phyloP scores from a whole-genome alignment of 2,888 invertebrate genomes.

The Scotopteryx bipunctaria region DNA sequence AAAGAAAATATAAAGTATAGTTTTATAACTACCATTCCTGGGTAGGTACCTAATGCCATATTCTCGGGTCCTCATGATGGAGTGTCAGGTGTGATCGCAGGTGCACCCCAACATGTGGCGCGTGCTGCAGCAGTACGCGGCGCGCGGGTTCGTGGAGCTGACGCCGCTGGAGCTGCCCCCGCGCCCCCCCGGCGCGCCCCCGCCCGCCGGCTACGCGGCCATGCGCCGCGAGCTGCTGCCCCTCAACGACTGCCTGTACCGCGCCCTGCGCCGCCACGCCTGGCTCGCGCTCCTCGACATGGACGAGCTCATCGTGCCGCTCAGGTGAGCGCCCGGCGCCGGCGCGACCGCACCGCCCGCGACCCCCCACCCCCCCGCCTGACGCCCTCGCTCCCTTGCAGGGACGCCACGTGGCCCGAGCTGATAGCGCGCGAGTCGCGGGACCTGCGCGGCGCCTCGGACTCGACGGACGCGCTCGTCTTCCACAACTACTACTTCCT shows the following conservation, averaged over 20 bases:
- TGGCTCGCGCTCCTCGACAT: slow-evolving; percentile 27
- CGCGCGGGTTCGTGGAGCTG: slow-evolving; percentile 17
- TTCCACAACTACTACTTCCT: slow-evolving; percentile 28
- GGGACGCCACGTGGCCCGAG: not conserved
- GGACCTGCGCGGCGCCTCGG: not conserved
- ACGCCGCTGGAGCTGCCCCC: slow-evolving; percentile 25
- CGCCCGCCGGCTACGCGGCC: slow-evolving; percentile 11
- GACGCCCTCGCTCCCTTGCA: not conserved
- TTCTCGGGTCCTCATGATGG: no score
- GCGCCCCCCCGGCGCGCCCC: slow-evolving; percentile 9
- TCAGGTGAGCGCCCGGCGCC: not conserved
- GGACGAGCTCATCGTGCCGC: slow-evolving; percentile 32
- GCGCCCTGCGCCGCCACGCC: slow-evolving; percentile 13
- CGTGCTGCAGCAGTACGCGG: slow-evolving; percentile 23
- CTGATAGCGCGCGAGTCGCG: not conserved
- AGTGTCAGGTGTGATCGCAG: no score
- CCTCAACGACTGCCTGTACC: slow-evolving; percentile 31
- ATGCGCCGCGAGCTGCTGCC: slow-evolving; percentile 25
- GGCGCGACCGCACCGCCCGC: slow-evolving; percentile 12
- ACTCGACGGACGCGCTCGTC: not conserved
- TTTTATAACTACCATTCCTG: no score
- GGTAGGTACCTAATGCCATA: no score
- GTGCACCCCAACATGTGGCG: slow-evolving; percentile 18
- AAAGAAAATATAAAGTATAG: no score
- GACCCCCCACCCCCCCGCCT: no score